phyloP scores from a whole-genome alignment of 2,797 vertebrate species.

The Pseudochaenichthys georgianus region DNA sequence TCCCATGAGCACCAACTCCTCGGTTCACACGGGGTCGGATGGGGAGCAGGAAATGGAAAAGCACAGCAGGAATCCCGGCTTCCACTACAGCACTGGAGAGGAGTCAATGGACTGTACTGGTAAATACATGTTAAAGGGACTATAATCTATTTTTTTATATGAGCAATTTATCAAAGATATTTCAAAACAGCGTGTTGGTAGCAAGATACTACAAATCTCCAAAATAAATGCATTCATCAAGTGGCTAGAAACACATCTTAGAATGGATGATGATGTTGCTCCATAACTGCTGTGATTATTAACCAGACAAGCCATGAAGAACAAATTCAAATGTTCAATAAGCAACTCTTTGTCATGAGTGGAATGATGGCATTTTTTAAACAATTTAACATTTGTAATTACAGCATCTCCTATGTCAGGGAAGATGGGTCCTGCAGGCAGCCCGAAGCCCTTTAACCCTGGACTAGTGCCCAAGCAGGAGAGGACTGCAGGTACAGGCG shows the following conservation, averaged over 20 bases:
- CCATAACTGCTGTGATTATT: not conserved
- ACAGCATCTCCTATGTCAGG: slow-evolving; percentile 92
- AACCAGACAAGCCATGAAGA: too few species aligned
- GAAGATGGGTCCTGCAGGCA: slow-evolving; percentile 90
- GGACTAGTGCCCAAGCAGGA: slow-evolving; percentile 89
- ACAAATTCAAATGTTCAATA: too few species aligned
- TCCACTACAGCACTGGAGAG: slow-evolving; percentile 96
- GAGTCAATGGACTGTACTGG: slow-evolving; percentile 98
- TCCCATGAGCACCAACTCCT: slow-evolving; percentile 98
- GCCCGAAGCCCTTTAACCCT: slow-evolving; percentile 93
- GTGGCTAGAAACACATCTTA: not conserved
- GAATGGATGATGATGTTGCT: not conserved
- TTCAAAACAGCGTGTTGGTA: not conserved
- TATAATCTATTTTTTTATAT: not conserved
- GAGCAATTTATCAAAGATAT: not conserved
- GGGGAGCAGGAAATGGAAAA: slow-evolving; percentile 94
- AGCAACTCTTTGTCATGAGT: not conserved
- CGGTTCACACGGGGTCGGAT: slow-evolving; percentile 96
- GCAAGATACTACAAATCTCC: too few species aligned
- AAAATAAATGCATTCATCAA: not conserved
- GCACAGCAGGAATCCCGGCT: slow-evolving; percentile 86
- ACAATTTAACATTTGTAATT: slow-evolving; percentile 41
- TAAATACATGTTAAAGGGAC: slow-evolving; percentile 38
- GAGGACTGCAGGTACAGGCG: slow-evolving; percentile 89
- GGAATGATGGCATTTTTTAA: not conserved